phyloP scores from a whole-genome alignment of 2,797 vertebrate genomes.

The Clarias pachynema region DNA sequence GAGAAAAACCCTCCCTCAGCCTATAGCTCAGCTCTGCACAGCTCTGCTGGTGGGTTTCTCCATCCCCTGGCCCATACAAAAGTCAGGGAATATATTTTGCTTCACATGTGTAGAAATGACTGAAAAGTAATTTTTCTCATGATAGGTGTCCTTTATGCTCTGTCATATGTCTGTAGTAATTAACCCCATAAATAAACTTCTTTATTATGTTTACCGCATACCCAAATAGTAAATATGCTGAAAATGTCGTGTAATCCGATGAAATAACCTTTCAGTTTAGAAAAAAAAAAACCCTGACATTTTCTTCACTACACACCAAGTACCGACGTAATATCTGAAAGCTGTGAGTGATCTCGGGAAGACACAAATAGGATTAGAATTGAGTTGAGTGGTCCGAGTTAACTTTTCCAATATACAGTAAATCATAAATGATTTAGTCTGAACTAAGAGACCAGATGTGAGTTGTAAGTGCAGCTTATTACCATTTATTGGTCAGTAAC shows the following conservation, averaged over 20 bases:
- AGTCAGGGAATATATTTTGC: too few relatives aligned
- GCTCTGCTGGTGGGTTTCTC: too few relatives aligned
- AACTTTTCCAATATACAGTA: conserved; percentile 20
- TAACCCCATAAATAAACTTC: not conserved
- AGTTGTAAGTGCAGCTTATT: conserved; percentile 6
- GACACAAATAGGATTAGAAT: not conserved
- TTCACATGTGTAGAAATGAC: too few relatives aligned
- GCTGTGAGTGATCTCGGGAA: not conserved
- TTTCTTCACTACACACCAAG: not conserved
- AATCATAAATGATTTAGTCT: conserved; percentile 24
- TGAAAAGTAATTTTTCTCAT: too few relatives aligned
- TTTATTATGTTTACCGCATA: conserved; percentile 1
- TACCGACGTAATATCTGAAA: conserved; percentile 1
- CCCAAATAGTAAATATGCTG: not conserved
- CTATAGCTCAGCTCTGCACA: too few relatives aligned
- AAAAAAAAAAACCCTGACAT: not conserved
- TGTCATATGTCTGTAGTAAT: conserved; percentile 9
- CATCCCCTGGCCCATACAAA: too few relatives aligned
- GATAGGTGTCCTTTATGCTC: not conserved
- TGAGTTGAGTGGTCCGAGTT: not conserved
- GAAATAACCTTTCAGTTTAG: not conserved
- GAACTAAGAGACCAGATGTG: conserved; percentile 9
- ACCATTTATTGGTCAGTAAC: conserved; percentile 32
- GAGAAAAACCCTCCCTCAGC: too few relatives aligned
- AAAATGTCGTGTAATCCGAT: not conserved